Conservation (phyloP, 1,140 invertebrate species). For the Drosophila bocqueti region DNA sequence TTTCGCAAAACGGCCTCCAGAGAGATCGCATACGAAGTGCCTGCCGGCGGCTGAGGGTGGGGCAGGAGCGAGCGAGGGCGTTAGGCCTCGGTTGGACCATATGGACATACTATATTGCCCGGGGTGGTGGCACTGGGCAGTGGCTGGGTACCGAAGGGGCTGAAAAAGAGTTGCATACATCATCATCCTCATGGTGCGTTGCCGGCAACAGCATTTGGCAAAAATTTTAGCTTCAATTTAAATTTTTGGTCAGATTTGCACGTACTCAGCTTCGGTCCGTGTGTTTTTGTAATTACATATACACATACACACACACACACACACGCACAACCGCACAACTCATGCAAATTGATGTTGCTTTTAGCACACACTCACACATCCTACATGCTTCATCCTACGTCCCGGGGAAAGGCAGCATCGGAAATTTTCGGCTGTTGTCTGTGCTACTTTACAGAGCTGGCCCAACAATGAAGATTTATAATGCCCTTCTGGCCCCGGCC, state of each 20-base stretch:
- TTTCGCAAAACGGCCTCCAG: conserved; percentile 71
- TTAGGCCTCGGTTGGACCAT: conserved; percentile 37
- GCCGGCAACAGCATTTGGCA: conserved; percentile 71
- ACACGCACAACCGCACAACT: conserved; percentile 46
- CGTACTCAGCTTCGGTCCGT: conserved; percentile 70
- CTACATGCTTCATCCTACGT: conserved; percentile 6
- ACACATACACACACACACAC: conserved; percentile 44
- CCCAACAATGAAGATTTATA: conserved; percentile 81
- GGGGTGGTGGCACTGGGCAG: conserved; percentile 4
- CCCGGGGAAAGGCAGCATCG: conserved; percentile 37
- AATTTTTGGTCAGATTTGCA: conserved; percentile 85
- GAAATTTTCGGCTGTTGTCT: conserved; percentile 73
- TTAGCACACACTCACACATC: conserved; percentile 56
- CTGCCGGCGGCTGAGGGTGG: background rate
- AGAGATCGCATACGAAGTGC: conserved; percentile 32
- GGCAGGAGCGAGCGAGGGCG: background rate
- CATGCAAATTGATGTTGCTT: conserved; percentile 82
- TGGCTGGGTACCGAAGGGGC: background rate
- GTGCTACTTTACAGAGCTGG: conserved; percentile 73
- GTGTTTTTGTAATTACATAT: conserved; percentile 80
- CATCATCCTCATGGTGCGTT: conserved; percentile 51
- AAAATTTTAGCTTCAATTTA: conserved; percentile 83
- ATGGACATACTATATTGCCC: conserved; percentile 15
- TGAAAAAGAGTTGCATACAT: conserved; percentile 56
- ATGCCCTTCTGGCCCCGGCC: conserved; percentile 33